Evolutionary conservation across 2,888 invertebrate species (phyloP).

Genomic region (Philonicus albiceps): DNA sequence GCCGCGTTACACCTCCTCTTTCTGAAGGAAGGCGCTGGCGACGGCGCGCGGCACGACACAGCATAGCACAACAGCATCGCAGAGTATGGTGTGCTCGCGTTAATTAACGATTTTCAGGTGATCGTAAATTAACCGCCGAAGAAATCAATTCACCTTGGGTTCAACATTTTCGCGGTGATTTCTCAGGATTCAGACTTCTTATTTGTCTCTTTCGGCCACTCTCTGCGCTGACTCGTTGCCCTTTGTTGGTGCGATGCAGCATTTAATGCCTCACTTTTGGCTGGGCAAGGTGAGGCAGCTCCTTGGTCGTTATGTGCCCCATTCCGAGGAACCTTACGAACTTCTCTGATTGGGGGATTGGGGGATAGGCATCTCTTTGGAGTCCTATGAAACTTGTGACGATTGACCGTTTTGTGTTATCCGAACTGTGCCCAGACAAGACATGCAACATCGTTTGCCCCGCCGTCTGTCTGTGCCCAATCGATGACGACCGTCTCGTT

Average conservation of each 20-base stretch:
- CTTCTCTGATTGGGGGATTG: not conserved
- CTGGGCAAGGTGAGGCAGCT: not conserved
- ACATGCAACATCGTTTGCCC: slow-evolving; percentile 27
- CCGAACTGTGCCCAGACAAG: not conserved
- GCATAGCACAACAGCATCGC: not conserved
- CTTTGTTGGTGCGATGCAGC: not conserved
- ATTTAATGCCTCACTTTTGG: not conserved
- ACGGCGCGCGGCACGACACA: no score
- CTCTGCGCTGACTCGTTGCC: not conserved
- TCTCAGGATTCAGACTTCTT: slow-evolving; percentile 27
- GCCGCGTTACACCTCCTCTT: slow-evolving; percentile 33
- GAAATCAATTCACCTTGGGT: slow-evolving; percentile 49
- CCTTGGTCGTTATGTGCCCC: slow-evolving; percentile 2
- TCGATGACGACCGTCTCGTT: slow-evolving; percentile 29
- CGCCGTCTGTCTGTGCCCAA: slow-evolving; percentile 8
- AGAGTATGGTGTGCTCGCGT: slow-evolving; percentile 44
- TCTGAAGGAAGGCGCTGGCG: not conserved
- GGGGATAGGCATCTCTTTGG: not conserved
- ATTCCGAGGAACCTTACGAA: not conserved
- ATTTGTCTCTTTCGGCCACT: not conserved
- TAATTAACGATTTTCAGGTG: slow-evolving; percentile 50
- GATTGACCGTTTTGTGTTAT: slow-evolving; percentile 29
- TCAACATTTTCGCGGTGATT: slow-evolving; percentile 46
- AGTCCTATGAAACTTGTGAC: slow-evolving; percentile 14
- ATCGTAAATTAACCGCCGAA: slow-evolving; percentile 48